Percentiles rank a stretch among this genome's conserved stretches.
phyloP scores from a whole-genome alignment of 2,113 vertebrate species.

The Pipra filicauda region DNA sequence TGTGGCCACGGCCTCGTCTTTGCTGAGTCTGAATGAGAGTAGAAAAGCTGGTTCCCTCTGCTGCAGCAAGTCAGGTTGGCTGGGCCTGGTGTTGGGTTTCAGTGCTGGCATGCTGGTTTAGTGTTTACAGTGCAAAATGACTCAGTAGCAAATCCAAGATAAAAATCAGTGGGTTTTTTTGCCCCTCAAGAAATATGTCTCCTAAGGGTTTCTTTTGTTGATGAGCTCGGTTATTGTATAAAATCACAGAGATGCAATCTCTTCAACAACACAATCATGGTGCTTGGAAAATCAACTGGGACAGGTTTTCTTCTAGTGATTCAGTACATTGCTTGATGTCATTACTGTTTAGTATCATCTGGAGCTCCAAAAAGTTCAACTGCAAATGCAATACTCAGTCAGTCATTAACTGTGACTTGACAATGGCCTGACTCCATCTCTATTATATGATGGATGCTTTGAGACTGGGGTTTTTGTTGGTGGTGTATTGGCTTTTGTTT shows the following conservation, averaged over 20 bases:
- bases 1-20: background rate
- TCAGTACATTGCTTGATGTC: background rate
- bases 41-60: background rate
- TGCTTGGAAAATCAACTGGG: background rate
- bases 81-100: background rate
- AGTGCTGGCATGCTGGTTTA: background rate
- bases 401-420: background rate
- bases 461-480: background rate
- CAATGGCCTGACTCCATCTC: background rate
- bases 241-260: background rate
- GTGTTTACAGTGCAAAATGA: background rate
- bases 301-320: background rate
- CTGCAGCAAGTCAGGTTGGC: background rate
- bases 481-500: background rate
- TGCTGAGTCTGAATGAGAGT: background rate
- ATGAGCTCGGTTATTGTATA: background rate
- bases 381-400: background rate
- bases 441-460: background rate
- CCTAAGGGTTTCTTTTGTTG: background rate
- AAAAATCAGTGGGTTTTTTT: fast-evolving
- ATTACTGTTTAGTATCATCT: background rate
- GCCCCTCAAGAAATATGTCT: background rate
- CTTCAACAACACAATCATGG: background rate
- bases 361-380: background rate
- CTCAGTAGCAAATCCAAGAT: background rate